phyloP scores from a whole-genome alignment of 1,140 invertebrate species.

The Drosophila pandora region DNA sequence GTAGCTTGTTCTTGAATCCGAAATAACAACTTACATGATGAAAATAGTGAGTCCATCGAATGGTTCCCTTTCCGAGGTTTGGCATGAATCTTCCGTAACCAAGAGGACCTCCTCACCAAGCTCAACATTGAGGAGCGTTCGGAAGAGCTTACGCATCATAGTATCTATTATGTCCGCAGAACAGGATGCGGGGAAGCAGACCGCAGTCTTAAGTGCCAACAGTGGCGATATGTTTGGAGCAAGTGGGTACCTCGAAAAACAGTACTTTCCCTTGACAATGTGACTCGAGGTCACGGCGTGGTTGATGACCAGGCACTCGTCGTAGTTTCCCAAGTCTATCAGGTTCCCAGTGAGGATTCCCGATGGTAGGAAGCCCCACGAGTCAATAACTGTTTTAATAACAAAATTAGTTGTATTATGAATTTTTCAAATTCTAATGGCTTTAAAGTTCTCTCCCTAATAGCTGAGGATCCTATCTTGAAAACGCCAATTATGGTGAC shows the following conservation, averaged over 20 bases:
- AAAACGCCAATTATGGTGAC: too few relatives aligned
- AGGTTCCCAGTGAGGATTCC: constrained; percentile 49
- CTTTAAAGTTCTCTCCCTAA: too few relatives aligned
- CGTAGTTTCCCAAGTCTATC: constrained; percentile 52
- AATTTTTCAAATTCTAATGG: too few relatives aligned
- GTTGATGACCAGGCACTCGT: constrained; percentile 49
- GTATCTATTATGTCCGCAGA: constrained; percentile 33
- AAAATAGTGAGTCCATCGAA: constrained; percentile 46
- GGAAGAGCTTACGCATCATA: constrained; percentile 26
- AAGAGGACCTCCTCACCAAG: constrained; percentile 15
- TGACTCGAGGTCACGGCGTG: constrained; percentile 4
- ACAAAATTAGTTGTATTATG: background rate
- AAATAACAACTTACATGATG: constrained; percentile 46
- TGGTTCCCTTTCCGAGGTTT: constrained; percentile 28
- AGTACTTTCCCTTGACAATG: constrained; percentile 48
- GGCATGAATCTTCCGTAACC: constrained; percentile 9
- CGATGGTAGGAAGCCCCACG: constrained; percentile 54
- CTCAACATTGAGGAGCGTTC: constrained; percentile 26
- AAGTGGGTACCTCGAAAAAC: constrained; percentile 4
- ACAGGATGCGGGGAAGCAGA: constrained; percentile 52
- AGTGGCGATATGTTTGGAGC: background rate
- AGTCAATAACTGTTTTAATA: constrained; percentile 40
- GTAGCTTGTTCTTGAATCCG: background rate
- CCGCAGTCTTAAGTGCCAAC: constrained; percentile 17
- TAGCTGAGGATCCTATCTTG: too few relatives aligned